Evolutionary conservation across 2,113 vertebrate species (phyloP).

Genomic region (Arothron firmamentum): DNA sequence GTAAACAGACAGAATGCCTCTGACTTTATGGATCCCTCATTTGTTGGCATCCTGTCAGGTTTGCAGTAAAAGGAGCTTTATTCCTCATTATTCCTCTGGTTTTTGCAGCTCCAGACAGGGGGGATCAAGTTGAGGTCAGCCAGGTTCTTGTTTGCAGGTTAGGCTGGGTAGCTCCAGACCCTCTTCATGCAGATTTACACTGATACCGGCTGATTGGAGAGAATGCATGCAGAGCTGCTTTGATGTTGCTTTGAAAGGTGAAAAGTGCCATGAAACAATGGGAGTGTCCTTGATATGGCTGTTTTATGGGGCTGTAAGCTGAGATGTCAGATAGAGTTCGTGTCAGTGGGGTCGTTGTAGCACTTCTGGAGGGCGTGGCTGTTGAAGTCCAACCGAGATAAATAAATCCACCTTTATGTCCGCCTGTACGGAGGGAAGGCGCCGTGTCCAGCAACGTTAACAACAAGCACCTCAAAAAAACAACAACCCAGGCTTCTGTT

Average conservation of each 20-base stretch:
- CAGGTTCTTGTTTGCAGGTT: slow-evolving; percentile 22
- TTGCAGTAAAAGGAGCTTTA: slow-evolving; percentile 53
- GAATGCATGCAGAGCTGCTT: slow-evolving; percentile 11
- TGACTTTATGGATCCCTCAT: slow-evolving; percentile 30
- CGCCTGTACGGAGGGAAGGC: background rate
- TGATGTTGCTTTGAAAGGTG: slow-evolving; percentile 30
- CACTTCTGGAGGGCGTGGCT: background rate
- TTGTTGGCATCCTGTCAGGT: slow-evolving; percentile 58
- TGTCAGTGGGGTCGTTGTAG: background rate
- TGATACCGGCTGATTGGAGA: slow-evolving; percentile 17
- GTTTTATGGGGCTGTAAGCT: slow-evolving; percentile 9
- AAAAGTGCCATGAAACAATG: background rate
- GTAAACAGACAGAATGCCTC: slow-evolving; percentile 58
- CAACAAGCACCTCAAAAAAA: too few relatives aligned
- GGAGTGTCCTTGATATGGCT: background rate
- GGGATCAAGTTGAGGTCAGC: slow-evolving; percentile 60
- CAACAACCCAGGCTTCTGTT: too few relatives aligned
- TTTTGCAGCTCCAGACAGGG: slow-evolving; percentile 45
- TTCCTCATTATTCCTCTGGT: slow-evolving; percentile 44
- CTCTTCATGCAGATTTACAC: slow-evolving; percentile 9
- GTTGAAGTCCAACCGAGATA: background rate
- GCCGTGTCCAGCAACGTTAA: background rate
- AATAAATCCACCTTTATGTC: background rate
- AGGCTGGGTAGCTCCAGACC: slow-evolving; percentile 7
- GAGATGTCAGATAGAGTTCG: slow-evolving; percentile 13